phyloP scores from a whole-genome alignment of 2,888 invertebrate genomes.

The Unio delphinus region DNA sequence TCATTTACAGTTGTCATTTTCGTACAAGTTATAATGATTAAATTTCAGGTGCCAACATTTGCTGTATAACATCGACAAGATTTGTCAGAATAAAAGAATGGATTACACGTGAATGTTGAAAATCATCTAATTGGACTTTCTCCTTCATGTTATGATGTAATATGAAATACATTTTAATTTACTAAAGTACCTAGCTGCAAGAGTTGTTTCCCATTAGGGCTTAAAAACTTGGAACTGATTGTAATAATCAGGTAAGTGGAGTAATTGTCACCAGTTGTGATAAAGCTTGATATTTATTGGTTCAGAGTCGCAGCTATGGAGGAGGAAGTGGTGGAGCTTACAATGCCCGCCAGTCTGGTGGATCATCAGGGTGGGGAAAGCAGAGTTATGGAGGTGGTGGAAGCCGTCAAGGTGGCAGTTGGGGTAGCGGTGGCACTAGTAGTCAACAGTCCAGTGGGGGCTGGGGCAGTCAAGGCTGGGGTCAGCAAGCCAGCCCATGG shows the following conservation, averaged over 20 bases:
- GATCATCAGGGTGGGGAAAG: conserved; percentile 10
- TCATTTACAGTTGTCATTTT: too few relatives aligned
- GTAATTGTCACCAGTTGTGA: not conserved
- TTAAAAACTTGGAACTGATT: not conserved
- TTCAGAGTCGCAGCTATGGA: not conserved
- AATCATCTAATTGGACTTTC: too few relatives aligned
- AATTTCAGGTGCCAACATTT: too few relatives aligned
- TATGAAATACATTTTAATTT: too few relatives aligned
- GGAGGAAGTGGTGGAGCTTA: conserved; percentile 1
- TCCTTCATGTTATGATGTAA: too few relatives aligned
- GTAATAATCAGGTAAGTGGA: not conserved
- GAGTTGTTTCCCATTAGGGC: too few relatives aligned
- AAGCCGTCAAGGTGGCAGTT: conserved; percentile 4
- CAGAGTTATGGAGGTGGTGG: conserved; percentile 10
- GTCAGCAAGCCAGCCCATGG: conserved; percentile 23
- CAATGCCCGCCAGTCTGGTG: conserved; percentile 1
- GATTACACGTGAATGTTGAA: too few relatives aligned
- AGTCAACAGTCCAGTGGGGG: not conserved
- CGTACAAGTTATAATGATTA: too few relatives aligned
- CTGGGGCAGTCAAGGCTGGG: conserved; percentile 33
- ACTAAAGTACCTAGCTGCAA: too few relatives aligned
- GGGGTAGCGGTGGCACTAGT: conserved; percentile 1
- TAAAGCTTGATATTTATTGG: not conserved
- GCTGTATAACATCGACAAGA: too few relatives aligned
- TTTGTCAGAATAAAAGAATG: too few relatives aligned